A percentile compares a stretch with the other conserved stretches of the same genome.
Conservation (phyloP, 1,140 invertebrate genomes). For the Penaeus japonicus region DNA sequence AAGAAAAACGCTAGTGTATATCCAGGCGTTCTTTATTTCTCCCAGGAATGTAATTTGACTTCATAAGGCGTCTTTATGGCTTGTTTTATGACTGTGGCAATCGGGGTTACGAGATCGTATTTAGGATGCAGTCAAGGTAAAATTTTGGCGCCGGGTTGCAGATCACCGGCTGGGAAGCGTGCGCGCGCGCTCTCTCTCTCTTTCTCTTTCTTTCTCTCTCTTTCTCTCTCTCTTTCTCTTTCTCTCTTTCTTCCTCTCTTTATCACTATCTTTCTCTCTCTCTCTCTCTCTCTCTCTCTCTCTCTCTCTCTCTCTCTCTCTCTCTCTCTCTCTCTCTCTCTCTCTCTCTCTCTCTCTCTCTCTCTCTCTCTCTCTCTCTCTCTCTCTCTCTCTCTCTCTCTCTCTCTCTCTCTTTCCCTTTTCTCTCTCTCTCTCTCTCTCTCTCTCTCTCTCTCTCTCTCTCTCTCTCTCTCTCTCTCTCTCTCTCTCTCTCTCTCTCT, state of each 20-base stretch:
- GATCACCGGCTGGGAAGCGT: not conserved
- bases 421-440: too few species aligned
- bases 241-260: not conserved
- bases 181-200: not conserved
- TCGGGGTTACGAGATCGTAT: not conserved
- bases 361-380: too few species aligned
- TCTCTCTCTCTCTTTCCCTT: too few species aligned
- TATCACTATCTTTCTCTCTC: not conserved
- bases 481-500: too few species aligned
- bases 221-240: not conserved
- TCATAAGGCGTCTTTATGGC: conserved; percentile 22
- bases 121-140: not conserved
- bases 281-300: not conserved
- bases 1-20: not conserved
- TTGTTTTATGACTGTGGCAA: conserved; percentile 7
- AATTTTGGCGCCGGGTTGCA: not conserved
- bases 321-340: too few species aligned
- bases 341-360: too few species aligned
- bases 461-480: too few species aligned
- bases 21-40: not conserved
- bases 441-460: too few species aligned
- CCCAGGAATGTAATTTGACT: not conserved
- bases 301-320: conserved; percentile 8
- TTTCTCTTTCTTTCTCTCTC: not conserved
- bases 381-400: too few species aligned